Evolutionary conservation across 1,140 invertebrate genomes (phyloP).

Genomic region (Pogonus chalceus): DNA sequence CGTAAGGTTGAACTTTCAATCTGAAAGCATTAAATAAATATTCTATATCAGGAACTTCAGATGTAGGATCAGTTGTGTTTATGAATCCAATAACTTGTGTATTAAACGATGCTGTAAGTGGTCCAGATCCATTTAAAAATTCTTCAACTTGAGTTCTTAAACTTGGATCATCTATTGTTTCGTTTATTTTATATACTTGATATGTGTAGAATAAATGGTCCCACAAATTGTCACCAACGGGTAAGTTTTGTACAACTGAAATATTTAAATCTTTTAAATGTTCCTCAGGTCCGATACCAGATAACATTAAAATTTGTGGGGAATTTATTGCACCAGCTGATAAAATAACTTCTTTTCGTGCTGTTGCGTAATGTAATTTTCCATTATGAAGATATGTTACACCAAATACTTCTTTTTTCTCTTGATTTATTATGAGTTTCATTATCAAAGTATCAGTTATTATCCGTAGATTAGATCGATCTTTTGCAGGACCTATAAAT

Average conservation of each 20-base stretch:
- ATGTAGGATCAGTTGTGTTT: constrained; percentile 62
- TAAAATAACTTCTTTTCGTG: constrained; percentile 58
- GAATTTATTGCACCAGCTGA: constrained; percentile 59
- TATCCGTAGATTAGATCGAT: constrained; percentile 51
- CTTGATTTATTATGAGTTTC: constrained; percentile 56
- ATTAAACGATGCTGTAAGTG: constrained; percentile 72
- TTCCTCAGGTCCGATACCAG: constrained; percentile 60
- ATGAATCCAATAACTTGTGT: constrained; percentile 78
- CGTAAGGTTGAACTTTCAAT: too few species aligned
- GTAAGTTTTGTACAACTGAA: constrained; percentile 50
- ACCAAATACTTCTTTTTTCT: constrained; percentile 47
- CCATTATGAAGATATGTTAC: constrained; percentile 44
- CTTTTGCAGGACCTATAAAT: constrained; percentile 50
- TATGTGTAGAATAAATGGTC: constrained; percentile 60
- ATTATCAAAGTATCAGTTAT: constrained; percentile 50
- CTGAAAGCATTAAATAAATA: too few species aligned
- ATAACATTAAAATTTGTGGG: constrained; percentile 65
- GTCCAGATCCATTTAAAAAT: constrained; percentile 58
- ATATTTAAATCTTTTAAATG: constrained; percentile 51
- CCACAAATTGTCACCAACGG: constrained; percentile 60
- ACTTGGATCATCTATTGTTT: constrained; percentile 56
- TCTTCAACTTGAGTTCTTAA: constrained; percentile 62
- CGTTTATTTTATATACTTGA: constrained; percentile 46
- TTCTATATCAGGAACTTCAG: constrained; percentile 76
- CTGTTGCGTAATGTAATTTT: constrained; percentile 41